A percentile compares a stretch with the other conserved stretches of the same genome.
Conservation (phyloP, 2,888 invertebrate genomes). For the Diplazon laetatorius region DNA sequence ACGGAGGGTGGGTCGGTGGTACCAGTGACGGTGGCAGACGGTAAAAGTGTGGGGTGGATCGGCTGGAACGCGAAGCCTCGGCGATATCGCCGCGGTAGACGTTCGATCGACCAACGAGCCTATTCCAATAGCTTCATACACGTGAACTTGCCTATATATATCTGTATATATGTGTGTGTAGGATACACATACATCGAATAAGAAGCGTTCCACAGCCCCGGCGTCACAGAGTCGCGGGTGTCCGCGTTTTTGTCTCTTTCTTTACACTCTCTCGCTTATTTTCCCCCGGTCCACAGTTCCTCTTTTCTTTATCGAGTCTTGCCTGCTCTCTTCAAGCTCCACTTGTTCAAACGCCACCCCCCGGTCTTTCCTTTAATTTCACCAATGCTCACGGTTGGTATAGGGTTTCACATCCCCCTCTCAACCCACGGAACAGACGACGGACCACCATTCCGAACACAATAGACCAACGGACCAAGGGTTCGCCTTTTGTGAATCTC, state of each 20-base stretch:
- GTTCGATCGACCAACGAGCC: slow-evolving; percentile 57
- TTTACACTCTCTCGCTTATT: slow-evolving; percentile 3
- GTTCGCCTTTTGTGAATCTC: slow-evolving; percentile 64
- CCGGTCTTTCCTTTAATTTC: slow-evolving; percentile 61
- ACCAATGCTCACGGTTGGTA: slow-evolving; percentile 44
- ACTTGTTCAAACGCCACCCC: slow-evolving; percentile 54
- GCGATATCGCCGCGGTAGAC: slow-evolving; percentile 56
- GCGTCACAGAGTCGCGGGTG: slow-evolving; percentile 54
- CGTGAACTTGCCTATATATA: background rate
- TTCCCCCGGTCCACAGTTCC: background rate
- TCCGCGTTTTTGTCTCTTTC: slow-evolving; percentile 49
- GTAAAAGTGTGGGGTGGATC: slow-evolving; percentile 21
- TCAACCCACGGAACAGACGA: slow-evolving; percentile 39
- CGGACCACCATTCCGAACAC: slow-evolving; percentile 44
- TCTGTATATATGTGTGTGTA: background rate
- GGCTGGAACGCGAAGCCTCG: slow-evolving; percentile 42
- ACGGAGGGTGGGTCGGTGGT: slow-evolving; percentile 19
- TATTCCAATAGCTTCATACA: slow-evolving; percentile 24
- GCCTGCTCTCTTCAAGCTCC: slow-evolving; percentile 59
- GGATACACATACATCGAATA: slow-evolving; percentile 7
- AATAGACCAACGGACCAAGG: slow-evolving; percentile 51
- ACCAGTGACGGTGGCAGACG: slow-evolving; percentile 40
- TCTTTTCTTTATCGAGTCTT: slow-evolving; percentile 38
- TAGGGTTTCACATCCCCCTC: slow-evolving; percentile 49
- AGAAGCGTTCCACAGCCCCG: slow-evolving; percentile 27